Evolutionary conservation across 2,888 invertebrate species (phyloP), one percentile per base, ranked within the genome.

Genomic region (Blera fallax): DNA sequence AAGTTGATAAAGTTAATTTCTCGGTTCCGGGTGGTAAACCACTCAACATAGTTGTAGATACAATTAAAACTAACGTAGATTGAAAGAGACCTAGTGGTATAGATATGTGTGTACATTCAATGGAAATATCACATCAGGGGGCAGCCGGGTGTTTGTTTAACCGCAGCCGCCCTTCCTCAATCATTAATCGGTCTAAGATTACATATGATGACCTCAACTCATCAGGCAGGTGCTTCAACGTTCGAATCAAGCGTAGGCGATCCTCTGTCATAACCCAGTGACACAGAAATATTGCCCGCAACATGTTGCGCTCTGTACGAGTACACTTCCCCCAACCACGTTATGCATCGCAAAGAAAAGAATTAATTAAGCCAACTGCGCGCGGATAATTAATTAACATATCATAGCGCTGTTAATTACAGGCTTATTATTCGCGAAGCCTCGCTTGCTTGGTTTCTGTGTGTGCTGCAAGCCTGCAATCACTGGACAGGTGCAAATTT

Each of bases 401-500:
- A 85, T 81, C 76, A 81, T 78, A 72, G 76, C 65, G 27, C 81
- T 67, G 85, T 54, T 85, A 85, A 85, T 85, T 85, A 67, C 76
- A 72, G 81, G 69, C 74, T 60, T 65, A 85, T 81, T 84, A 81
- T 64, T 81, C 58, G 81, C 74, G 37, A 76, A 72, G 81, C 58
- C 65, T 72, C 81, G 80, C 74, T 74, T 65, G 60, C 29, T 14
- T 67, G 52, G 29, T 56, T 60, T 27, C 45, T 48, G 27, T 43
- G 34, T 14, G 18, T 58, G 40, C 52, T 60, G 37, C 32, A 45
- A 50, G 67, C 21, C 67, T 45, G 76, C 85, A 85, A 85, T 85
- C 85, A 85, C 60, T 85, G 81, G 81, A 65, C 85, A 85, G 85
- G 85, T 85, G 85, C 85, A 85, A 85, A 85, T 85, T 85, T 85